Conservation (phyloP, 2,888 invertebrate species). For the Autographa pulchrina region DNA sequence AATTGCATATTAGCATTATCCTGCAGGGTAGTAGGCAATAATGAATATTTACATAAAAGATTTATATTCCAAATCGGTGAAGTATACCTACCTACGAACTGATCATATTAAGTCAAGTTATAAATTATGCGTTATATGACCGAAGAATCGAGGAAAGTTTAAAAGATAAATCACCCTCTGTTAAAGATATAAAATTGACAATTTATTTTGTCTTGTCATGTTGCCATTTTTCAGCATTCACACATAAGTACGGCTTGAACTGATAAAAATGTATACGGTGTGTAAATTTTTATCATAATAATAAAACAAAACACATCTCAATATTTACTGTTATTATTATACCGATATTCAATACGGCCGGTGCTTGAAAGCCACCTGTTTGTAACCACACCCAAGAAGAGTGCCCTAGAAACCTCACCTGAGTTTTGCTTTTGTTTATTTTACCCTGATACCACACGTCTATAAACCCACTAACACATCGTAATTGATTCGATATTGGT, state of each 20-base stretch:
- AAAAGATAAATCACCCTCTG: constrained; percentile 48
- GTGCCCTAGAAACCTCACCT: background rate
- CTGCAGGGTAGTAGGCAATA: no score
- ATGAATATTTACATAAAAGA: no score
- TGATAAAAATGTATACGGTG: constrained; percentile 23
- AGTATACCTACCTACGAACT: background rate
- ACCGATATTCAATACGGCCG: background rate
- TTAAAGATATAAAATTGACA: constrained; percentile 30
- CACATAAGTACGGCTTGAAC: constrained; percentile 34
- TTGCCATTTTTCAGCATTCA: constrained; percentile 48
- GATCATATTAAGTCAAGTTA: background rate
- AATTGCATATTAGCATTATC: no score
- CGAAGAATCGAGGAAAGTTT: constrained; percentile 22
- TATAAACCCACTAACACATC: background rate
- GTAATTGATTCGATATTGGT: constrained; percentile 18
- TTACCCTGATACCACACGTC: background rate
- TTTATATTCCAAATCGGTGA: no score
- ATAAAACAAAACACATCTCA: background rate
- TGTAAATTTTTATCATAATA: constrained; percentile 21
- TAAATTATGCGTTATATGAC: background rate
- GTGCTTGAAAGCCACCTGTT: constrained; percentile 8
- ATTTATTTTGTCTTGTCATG: constrained; percentile 44
- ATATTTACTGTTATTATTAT: background rate
- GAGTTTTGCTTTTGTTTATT: constrained; percentile 3
- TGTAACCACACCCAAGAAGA: background rate